phyloP scores from a whole-genome alignment of 1,140 invertebrate genomes.

The Drosophila eugracilis region DNA sequence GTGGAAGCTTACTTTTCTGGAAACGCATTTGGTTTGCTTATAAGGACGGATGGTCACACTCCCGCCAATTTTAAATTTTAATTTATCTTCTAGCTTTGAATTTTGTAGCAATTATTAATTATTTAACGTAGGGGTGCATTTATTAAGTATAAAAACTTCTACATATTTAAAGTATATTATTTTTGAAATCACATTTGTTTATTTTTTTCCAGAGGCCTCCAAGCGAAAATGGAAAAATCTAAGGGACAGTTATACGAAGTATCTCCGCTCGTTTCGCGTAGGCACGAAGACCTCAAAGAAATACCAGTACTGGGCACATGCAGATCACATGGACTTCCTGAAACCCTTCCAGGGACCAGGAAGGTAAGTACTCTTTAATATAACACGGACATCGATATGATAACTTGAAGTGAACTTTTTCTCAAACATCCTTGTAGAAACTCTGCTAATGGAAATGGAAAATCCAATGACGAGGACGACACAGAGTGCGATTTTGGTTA shows the following conservation, averaged over 20 bases:
- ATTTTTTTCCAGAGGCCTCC: slow-evolving; percentile 75
- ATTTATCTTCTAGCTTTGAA: no score
- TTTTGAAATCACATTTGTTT: not conserved
- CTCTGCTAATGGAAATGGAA: slow-evolving; percentile 68
- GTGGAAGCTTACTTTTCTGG: not conserved
- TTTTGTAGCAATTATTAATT: no score
- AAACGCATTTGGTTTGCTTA: not conserved
- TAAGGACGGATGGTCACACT: slow-evolving; percentile 12
- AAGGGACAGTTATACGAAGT: slow-evolving; percentile 83
- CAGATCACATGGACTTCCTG: slow-evolving; percentile 83
- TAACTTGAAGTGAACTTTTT: not conserved
- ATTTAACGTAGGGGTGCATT: no score
- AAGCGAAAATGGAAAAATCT: slow-evolving; percentile 84
- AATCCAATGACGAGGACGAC: slow-evolving; percentile 79
- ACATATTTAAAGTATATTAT: no score
- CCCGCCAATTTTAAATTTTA: not conserved
- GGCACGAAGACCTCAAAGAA: slow-evolving; percentile 84
- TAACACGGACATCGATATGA: not conserved
- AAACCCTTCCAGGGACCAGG: slow-evolving; percentile 82
- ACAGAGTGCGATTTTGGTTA: slow-evolving; percentile 81
- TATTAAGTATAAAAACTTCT: no score
- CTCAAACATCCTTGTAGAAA: slow-evolving; percentile 33
- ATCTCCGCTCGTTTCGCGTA: slow-evolving; percentile 80
- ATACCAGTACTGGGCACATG: slow-evolving; percentile 84
- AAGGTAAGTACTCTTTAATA: slow-evolving; percentile 45